Evolutionary conservation across 2,888 invertebrate species (phyloP).

Genomic region (Drosophila subsilvestris): DNA sequence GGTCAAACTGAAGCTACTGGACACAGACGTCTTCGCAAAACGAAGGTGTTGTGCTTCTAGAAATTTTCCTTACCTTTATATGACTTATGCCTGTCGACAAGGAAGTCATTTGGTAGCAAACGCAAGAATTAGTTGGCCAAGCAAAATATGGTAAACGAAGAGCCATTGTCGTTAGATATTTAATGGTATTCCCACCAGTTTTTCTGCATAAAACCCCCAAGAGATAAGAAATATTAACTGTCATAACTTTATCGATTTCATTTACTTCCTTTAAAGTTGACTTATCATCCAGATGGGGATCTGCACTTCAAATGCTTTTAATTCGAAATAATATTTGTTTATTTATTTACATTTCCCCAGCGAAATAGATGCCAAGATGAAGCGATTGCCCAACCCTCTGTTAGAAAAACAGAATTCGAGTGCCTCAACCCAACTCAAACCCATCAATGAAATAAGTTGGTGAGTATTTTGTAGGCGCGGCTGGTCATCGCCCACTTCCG

Average conservation of each 20-base stretch:
- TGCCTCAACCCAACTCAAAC: slow-evolving; percentile 15
- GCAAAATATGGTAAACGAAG: too few species aligned
- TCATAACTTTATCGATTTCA: slow-evolving; percentile 16
- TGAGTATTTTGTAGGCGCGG: slow-evolving; percentile 1
- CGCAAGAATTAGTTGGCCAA: too few species aligned
- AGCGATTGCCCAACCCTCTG: slow-evolving; percentile 25
- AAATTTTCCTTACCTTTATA: too few species aligned
- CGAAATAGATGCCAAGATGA: slow-evolving; percentile 17
- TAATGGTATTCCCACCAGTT: not conserved
- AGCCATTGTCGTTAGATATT: too few species aligned
- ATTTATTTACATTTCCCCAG: slow-evolving; percentile 15
- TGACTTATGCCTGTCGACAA: too few species aligned
- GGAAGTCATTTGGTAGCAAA: too few species aligned
- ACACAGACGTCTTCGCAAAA: too few species aligned
- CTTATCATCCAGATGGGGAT: slow-evolving; percentile 20
- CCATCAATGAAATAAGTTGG: slow-evolving; percentile 42
- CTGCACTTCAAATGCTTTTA: slow-evolving; percentile 31
- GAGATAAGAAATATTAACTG: not conserved
- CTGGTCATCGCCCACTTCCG: slow-evolving; percentile 21
- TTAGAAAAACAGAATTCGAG: slow-evolving; percentile 26
- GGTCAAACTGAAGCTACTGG: too few species aligned
- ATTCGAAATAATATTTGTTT: slow-evolving; percentile 24
- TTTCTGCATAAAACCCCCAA: not conserved
- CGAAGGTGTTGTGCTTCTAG: too few species aligned
- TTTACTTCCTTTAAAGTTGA: slow-evolving; percentile 8